A percentile compares a stretch with the other conserved stretches of the same genome.
These are phyloP conservation scores for Aethes cnicana DNA, from an alignment of 2,888 invertebrate genomes.

Conservation along the genomic window DNA sequence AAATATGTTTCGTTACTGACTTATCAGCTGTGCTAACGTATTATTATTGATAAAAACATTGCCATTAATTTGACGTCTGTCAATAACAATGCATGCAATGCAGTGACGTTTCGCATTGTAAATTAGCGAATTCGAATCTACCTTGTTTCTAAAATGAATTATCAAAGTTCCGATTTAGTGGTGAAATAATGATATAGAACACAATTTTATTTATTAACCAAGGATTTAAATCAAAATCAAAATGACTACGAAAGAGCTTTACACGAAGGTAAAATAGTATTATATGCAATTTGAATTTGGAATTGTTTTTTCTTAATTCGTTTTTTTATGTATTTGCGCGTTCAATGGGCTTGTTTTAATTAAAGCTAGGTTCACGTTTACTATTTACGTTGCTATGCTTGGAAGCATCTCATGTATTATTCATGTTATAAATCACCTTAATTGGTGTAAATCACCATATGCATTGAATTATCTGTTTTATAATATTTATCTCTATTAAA, in stretches of 20 bases:
- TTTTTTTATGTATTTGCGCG: slow-evolving; percentile 27
- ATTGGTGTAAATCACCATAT: slow-evolving; percentile 18
- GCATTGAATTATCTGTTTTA: slow-evolving; percentile 13
- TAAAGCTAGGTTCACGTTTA: slow-evolving; percentile 38
- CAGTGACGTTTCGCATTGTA: slow-evolving; percentile 73
- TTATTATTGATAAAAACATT: slow-evolving; percentile 48
- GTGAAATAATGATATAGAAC: slow-evolving; percentile 59
- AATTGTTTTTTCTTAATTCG: slow-evolving; percentile 38
- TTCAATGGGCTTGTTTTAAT: slow-evolving; percentile 29
- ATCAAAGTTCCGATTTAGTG: slow-evolving; percentile 58
- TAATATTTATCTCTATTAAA: slow-evolving; percentile 12
- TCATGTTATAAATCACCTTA: slow-evolving; percentile 33
- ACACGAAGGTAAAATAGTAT: slow-evolving; percentile 70
- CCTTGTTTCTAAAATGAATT: slow-evolving; percentile 72
- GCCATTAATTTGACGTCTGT: slow-evolving; percentile 64
- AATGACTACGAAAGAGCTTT: slow-evolving; percentile 80
- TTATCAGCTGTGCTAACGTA: slow-evolving; percentile 17
- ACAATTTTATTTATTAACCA: slow-evolving; percentile 39
- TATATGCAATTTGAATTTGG: slow-evolving; percentile 41
- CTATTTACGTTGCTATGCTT: slow-evolving; percentile 50
- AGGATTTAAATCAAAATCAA: slow-evolving; percentile 42
- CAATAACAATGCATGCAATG: slow-evolving; percentile 60
- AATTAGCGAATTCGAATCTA: slow-evolving; percentile 67
- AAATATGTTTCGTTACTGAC: slow-evolving; percentile 31
- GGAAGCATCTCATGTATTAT: slow-evolving; percentile 44